These are phyloP conservation scores for Leptinotarsa rubiginosa DNA, from an alignment of 2,888 invertebrate genomes.

Conservation along the genomic window DNA sequence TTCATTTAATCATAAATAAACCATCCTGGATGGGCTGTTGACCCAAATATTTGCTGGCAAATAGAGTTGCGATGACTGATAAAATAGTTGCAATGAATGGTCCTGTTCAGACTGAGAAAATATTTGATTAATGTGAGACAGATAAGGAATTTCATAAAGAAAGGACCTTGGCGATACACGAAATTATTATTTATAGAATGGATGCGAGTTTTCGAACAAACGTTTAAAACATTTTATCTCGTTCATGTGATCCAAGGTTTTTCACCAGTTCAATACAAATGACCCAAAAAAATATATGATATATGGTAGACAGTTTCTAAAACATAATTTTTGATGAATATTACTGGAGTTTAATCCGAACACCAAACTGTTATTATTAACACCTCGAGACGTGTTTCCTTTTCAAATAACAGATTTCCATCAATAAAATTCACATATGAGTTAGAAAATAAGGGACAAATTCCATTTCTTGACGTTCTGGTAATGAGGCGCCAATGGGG, in stretches of 20 bases:
- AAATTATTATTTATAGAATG: constrained; percentile 6
- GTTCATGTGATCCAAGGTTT: neutral
- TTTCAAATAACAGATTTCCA: too few relatives aligned
- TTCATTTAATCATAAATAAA: constrained; percentile 21
- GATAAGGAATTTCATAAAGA: constrained; percentile 10
- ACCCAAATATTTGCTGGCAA: constrained; percentile 38
- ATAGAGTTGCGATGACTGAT: constrained; percentile 28
- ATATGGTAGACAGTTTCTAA: too few relatives aligned
- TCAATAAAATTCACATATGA: too few relatives aligned
- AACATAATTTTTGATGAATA: too few relatives aligned
- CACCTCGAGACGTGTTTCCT: too few relatives aligned
- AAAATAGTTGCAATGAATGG: constrained; percentile 28
- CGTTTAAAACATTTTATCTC: neutral
- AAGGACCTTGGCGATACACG: constrained; percentile 1
- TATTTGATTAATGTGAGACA: constrained; percentile 26
- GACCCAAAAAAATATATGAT: too few relatives aligned
- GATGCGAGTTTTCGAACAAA: neutral
- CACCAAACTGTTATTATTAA: too few relatives aligned
- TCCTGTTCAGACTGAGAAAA: constrained; percentile 22
- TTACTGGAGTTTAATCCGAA: too few relatives aligned
- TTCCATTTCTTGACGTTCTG: too few relatives aligned
- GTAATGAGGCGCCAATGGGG: too few relatives aligned
- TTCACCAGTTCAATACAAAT: neutral
- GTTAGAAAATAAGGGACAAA: too few relatives aligned
- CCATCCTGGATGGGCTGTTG: constrained; percentile 24